A percentile compares a stretch with the other conserved stretches of the same genome.
Evolutionary conservation across 2,797 vertebrate species (phyloP).

Genomic region (Lepilemur septentrionalis): DNA sequence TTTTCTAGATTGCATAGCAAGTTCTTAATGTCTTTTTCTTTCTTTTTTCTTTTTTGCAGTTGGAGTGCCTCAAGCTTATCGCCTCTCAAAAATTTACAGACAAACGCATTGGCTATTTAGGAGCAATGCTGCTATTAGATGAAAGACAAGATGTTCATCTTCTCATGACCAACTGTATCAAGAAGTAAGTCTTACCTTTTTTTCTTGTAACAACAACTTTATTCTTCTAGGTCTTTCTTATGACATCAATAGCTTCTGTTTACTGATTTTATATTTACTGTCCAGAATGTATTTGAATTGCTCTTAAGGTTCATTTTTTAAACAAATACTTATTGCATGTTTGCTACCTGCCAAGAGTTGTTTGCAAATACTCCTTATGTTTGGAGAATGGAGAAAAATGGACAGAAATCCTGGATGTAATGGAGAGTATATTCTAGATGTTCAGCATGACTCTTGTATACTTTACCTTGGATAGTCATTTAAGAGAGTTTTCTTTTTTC

Average conservation of each 20-base stretch:
- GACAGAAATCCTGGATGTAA: background rate
- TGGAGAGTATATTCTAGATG: background rate
- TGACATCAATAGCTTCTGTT: background rate
- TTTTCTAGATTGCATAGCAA: constrained; percentile 36
- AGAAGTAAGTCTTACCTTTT: constrained; percentile 91
- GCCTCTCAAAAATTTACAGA: constrained; percentile 99
- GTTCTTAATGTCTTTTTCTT: background rate
- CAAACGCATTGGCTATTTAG: constrained; percentile 99
- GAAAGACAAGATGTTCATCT: constrained; percentile 99
- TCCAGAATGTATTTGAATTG: constrained; percentile 34
- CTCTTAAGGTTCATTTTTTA: background rate
- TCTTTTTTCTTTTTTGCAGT: constrained; percentile 82
- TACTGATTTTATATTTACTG: constrained; percentile 37
- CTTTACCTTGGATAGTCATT: background rate
- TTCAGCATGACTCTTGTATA: background rate
- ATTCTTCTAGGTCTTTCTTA: background rate
- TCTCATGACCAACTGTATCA: constrained; percentile 99
- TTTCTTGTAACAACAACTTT: constrained; percentile 54
- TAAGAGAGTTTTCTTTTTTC: background rate
- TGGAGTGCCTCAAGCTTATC: constrained; percentile 99
- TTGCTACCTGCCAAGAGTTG: background rate
- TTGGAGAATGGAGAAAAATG: background rate
- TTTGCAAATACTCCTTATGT: background rate
- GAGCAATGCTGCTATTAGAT: constrained; percentile 98
- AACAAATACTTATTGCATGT: background rate